Percentiles rank a stretch among this genome's conserved stretches.
Evolutionary conservation across 2,113 vertebrate genomes (phyloP).

Genomic region (Lepisosteus oculatus): DNA sequence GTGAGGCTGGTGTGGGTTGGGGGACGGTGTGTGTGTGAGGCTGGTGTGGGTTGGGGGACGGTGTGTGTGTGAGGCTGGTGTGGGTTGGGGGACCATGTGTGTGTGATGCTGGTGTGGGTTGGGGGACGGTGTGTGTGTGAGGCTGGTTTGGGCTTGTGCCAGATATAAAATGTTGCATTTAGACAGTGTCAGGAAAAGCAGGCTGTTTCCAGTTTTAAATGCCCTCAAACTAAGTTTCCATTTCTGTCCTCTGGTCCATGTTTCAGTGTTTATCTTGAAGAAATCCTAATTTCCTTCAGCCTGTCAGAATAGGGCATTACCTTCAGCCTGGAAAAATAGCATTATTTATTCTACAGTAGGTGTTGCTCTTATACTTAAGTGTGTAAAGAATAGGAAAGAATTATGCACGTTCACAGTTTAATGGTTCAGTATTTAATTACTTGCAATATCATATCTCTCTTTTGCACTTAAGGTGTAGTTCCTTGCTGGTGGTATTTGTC

Average conservation of each 20-base stretch:
- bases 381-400: slow-evolving; percentile 48
- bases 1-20: background rate
- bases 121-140: background rate
- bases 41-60: background rate
- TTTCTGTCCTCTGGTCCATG: too few relatives aligned
- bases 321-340: too few relatives aligned
- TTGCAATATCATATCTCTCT: slow-evolving; percentile 63
- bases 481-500: slow-evolving; percentile 15
- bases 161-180: too few relatives aligned
- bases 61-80: slow-evolving; percentile 2
- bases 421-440: slow-evolving; percentile 58
- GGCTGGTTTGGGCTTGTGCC: background rate
- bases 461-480: slow-evolving; percentile 61
- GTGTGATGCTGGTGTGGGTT: background rate
- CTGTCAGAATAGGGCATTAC: too few relatives aligned
- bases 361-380: slow-evolving; percentile 11
- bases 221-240: too few relatives aligned
- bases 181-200: too few relatives aligned
- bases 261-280: too few relatives aligned
- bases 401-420: slow-evolving; percentile 47
- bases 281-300: too few relatives aligned
- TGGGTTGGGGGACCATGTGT: slow-evolving; percentile 5
- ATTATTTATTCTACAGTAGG: too few relatives aligned
- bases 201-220: too few relatives aligned
- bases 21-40: background rate